These are phyloP conservation scores for Drosophila falleni DNA, from an alignment of 2,888 invertebrate species.

Conservation along the genomic window DNA sequence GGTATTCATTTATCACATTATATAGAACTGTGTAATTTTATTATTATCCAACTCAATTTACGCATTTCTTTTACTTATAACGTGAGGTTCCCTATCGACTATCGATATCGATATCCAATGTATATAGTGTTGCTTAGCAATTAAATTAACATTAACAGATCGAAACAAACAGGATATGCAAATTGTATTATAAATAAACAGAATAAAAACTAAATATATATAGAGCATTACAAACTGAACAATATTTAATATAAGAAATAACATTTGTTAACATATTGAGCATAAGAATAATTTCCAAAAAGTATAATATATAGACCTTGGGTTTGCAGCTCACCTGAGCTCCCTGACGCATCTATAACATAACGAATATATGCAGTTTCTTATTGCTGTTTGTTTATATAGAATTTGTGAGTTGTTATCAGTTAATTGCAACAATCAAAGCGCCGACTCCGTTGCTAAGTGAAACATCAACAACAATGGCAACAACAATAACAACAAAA, in stretches of 20 bases:
- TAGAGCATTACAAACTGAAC: neutral
- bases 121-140: neutral
- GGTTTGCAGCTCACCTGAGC: neutral
- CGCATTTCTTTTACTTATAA: neutral
- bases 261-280: neutral
- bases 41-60: neutral
- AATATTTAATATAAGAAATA: neutral
- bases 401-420: slow-evolving; percentile 58
- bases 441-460: slow-evolving; percentile 25
- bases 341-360: slow-evolving; percentile 11
- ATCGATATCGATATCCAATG: too few relatives aligned
- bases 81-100: too few relatives aligned
- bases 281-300: neutral
- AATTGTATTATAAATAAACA: slow-evolving; percentile 7
- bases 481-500: slow-evolving; percentile 16
- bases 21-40: too few relatives aligned
- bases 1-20: too few relatives aligned
- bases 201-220: neutral
- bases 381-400: slow-evolving; percentile 16
- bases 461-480: slow-evolving; percentile 11
- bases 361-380: slow-evolving; percentile 10
- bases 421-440: slow-evolving; percentile 56
- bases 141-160: slow-evolving; percentile 2
- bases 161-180: too few relatives aligned
- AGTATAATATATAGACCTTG: neutral